Conservation (phyloP, 2,113 vertebrate genomes). For the Dascyllus trimaculatus region DNA sequence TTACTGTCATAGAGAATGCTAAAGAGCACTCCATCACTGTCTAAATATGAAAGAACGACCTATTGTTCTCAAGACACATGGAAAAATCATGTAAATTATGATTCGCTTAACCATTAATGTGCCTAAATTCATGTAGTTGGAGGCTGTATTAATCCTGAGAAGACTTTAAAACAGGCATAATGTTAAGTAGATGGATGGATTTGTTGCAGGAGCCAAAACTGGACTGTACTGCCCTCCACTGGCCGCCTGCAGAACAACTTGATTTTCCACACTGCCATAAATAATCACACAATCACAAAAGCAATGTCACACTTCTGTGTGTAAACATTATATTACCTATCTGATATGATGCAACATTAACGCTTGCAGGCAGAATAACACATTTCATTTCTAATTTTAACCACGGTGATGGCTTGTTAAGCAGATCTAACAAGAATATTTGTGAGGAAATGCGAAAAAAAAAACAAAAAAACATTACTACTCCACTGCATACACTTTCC, state of each 20-base stretch:
- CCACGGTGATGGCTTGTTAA: no score
- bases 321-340: neutral
- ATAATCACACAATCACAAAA: neutral
- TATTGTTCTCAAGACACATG: neutral
- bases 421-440: neutral
- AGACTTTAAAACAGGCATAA: neutral
- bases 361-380: neutral
- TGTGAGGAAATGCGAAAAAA: neutral
- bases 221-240: conserved; percentile 51
- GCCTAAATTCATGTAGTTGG: neutral
- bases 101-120: neutral
- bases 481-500: conserved; percentile 81
- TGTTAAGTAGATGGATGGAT: neutral
- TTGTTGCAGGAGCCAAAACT: neutral
- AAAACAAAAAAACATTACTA: neutral
- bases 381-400: neutral
- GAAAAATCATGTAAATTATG: neutral
- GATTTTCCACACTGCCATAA: neutral
- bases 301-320: neutral
- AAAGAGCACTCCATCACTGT: neutral
- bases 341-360: no score
- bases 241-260: conserved; percentile 45
- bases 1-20: neutral
- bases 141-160: neutral
- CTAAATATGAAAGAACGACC: neutral